Evolutionary conservation across 1,140 invertebrate genomes (phyloP).

Genomic region (Neodiprion pinetum): DNA sequence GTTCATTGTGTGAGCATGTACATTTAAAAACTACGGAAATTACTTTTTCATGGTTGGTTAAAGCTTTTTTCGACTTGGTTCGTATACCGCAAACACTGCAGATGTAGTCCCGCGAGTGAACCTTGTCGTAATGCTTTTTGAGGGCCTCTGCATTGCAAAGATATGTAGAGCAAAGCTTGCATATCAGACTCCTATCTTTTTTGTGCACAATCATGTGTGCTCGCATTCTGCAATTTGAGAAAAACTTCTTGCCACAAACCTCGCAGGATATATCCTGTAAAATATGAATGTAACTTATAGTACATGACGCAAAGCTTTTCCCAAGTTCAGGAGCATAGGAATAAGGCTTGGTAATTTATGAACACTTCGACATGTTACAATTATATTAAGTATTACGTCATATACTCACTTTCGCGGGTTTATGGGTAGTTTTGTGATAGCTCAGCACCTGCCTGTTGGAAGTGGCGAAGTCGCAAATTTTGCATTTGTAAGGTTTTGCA

Average conservation of each 20-base stretch:
- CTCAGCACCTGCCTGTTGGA: conserved; percentile 41
- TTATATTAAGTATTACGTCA: no score
- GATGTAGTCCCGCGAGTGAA: conserved; percentile 40
- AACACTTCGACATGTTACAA: no score
- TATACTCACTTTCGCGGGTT: conserved; percentile 37
- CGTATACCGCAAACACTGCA: conserved; percentile 42
- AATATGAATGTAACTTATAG: background rate
- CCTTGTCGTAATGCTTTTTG: conserved; percentile 36
- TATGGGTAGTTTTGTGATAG: conserved; percentile 44
- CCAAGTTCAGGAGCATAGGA: no score
- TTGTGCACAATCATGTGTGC: conserved; percentile 45
- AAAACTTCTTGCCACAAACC: conserved; percentile 42
- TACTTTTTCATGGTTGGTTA: conserved; percentile 49
- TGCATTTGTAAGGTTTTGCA: conserved; percentile 40
- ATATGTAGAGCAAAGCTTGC: conserved; percentile 43
- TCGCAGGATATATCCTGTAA: conserved; percentile 42
- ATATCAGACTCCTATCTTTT: conserved; percentile 40
- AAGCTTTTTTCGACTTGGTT: conserved; percentile 41
- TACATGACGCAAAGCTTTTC: no score
- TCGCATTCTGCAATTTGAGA: conserved; percentile 40
- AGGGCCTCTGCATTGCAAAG: conserved; percentile 38
- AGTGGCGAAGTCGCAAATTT: conserved; percentile 38
- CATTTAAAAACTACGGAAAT: background rate
- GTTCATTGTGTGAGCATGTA: no score
- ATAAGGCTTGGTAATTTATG: no score